Percentiles rank a stretch among this genome's conserved stretches.
Conservation (phyloP, 2,888 invertebrate species). For the Himalopsyche kuldschensis region DNA sequence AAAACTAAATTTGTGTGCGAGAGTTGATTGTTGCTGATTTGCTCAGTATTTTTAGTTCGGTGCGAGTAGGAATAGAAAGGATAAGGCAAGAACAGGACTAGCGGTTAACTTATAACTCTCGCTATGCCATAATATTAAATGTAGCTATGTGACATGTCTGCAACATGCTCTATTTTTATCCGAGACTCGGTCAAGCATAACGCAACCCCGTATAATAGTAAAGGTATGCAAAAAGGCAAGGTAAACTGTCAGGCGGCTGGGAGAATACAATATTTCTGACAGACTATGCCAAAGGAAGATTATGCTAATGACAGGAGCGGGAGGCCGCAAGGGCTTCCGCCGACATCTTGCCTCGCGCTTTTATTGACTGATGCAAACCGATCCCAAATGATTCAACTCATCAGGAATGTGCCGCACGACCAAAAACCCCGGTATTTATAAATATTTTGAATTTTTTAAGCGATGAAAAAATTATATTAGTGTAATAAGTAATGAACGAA, state of each 20-base stretch:
- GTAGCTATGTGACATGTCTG: not conserved
- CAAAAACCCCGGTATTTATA: not conserved
- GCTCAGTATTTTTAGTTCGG: too few relatives aligned
- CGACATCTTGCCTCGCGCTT: not conserved
- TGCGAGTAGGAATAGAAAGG: too few relatives aligned
- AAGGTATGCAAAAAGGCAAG: not conserved
- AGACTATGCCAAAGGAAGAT: conserved; percentile 4
- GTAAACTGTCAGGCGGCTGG: not conserved
- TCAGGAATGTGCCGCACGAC: not conserved
- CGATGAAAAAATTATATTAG: too few relatives aligned
- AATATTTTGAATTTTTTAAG: too few relatives aligned
- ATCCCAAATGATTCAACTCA: not conserved
- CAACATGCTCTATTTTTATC: not conserved
- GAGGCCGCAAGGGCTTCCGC: not conserved
- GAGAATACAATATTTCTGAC: not conserved
- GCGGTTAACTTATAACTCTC: too few relatives aligned
- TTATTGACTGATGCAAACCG: conserved; percentile 11
- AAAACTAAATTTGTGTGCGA: too few relatives aligned
- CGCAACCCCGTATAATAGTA: not conserved
- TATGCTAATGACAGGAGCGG: conserved; percentile 2
- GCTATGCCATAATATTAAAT: too few relatives aligned
- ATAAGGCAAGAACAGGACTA: too few relatives aligned
- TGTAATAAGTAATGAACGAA: too few relatives aligned
- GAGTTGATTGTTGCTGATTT: too few relatives aligned
- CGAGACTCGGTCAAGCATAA: not conserved